Evolutionary conservation across 2,888 invertebrate genomes (phyloP).

Genomic region (Enchytraeus crypticus): DNA sequence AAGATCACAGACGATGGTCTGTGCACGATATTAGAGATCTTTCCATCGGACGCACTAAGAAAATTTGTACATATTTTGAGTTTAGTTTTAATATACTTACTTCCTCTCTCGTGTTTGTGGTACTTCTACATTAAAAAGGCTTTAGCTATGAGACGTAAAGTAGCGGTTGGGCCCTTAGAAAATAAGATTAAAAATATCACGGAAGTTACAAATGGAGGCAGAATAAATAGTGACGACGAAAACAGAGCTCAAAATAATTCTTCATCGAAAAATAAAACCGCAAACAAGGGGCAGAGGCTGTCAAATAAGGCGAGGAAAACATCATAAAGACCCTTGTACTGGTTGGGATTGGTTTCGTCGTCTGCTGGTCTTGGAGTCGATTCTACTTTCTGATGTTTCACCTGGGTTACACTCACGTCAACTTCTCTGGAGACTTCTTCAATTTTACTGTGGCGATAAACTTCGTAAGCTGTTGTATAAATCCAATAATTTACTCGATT

Average conservation of each 20-base stretch:
- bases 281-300: no score
- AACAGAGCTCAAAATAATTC: no score
- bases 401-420: background rate
- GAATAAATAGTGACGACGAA: no score
- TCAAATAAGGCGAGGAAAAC: no score
- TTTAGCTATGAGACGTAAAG: background rate
- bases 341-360: background rate
- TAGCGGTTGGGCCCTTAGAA: no score
- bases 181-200: no score
- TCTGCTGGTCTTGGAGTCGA: background rate
- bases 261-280: no score
- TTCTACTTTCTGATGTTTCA: background rate
- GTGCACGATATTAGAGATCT: conserved; percentile 16
- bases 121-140: conserved; percentile 21
- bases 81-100: conserved; percentile 18
- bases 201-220: no score
- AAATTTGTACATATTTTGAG: conserved; percentile 14
- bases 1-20: conserved; percentile 14
- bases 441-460: no score
- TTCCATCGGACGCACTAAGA: conserved; percentile 4
- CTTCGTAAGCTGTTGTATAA: no score
- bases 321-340: background rate
- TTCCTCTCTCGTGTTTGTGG: conserved; percentile 18
- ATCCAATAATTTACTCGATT: no score
- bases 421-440: no score